A percentile compares a stretch with the other conserved stretches of the same genome.
Evolutionary conservation across 2,797 vertebrate genomes (phyloP).

Genomic region (Peromyscus melanophrys): DNA sequence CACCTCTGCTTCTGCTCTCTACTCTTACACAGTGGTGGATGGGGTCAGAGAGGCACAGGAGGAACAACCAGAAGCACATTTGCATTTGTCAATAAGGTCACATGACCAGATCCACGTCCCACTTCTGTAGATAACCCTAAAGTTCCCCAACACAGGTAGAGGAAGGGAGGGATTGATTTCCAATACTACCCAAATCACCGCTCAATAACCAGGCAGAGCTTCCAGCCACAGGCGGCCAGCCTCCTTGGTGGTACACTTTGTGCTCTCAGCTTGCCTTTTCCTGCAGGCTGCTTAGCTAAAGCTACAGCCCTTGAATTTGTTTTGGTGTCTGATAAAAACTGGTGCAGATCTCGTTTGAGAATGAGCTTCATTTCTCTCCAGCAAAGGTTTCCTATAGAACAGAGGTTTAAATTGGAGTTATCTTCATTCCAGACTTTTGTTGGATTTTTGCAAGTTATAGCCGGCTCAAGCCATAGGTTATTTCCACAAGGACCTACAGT

Average conservation of each 20-base stretch:
- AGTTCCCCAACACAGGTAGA: background rate
- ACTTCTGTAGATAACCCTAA: background rate
- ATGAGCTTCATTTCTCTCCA: background rate
- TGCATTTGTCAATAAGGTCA: background rate
- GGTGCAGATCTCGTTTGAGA: fast-evolving
- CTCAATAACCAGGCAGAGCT: background rate
- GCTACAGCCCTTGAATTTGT: background rate
- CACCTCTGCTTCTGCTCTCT: background rate
- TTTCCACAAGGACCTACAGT: background rate
- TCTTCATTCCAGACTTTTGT: too few relatives aligned
- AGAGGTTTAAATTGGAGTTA: background rate
- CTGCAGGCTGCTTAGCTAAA: background rate
- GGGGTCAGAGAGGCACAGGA: background rate
- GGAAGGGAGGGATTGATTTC: background rate
- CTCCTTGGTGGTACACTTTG: fast-evolving
- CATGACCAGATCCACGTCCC: background rate
- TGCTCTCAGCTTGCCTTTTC: background rate
- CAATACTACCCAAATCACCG: background rate
- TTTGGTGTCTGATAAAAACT: background rate
- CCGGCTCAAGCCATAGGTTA: fast-evolving
- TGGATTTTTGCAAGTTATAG: too few relatives aligned
- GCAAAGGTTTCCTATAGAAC: background rate
- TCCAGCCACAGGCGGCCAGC: background rate
- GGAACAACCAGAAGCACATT: background rate
- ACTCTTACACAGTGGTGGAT: too few relatives aligned